Conservation (phyloP, 1,140 invertebrate genomes). For the Halyomorpha halys region DNA sequence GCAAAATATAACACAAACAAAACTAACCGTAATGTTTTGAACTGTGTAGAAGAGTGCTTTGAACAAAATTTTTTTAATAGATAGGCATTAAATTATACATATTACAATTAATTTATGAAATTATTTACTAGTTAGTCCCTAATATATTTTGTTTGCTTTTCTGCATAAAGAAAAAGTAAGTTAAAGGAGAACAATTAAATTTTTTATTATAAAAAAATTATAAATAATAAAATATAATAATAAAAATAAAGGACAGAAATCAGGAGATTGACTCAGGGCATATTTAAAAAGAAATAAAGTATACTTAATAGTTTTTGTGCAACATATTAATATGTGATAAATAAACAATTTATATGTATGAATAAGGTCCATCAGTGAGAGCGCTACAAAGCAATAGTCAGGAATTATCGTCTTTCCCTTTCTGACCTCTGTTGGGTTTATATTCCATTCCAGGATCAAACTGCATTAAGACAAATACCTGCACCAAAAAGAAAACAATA, state of each 20-base stretch:
- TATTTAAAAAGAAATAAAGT: no score
- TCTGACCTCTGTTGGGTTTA: slow-evolving; percentile 58
- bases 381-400: slow-evolving; percentile 98
- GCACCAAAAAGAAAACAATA: background rate
- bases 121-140: no score
- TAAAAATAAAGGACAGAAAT: background rate
- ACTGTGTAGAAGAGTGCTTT: no score
- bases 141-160: no score
- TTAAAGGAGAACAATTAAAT: background rate
- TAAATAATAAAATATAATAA: background rate
- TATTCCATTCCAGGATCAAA: slow-evolving; percentile 93
- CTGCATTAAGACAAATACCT: slow-evolving; percentile 95
- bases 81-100: no score
- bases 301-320: no score
- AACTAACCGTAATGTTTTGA: no score
- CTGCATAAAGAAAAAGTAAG: no score
- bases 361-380: slow-evolving; percentile 85
- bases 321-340: no score
- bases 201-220: background rate
- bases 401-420: slow-evolving; percentile 81
- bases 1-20: no score
- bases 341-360: slow-evolving; percentile 47
- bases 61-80: no score
- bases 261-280: background rate
- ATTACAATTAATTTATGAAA: no score